Base-by-base conservation (phyloP, 2,888 invertebrate genomes). In the Euzophera pinguis region DNA sequence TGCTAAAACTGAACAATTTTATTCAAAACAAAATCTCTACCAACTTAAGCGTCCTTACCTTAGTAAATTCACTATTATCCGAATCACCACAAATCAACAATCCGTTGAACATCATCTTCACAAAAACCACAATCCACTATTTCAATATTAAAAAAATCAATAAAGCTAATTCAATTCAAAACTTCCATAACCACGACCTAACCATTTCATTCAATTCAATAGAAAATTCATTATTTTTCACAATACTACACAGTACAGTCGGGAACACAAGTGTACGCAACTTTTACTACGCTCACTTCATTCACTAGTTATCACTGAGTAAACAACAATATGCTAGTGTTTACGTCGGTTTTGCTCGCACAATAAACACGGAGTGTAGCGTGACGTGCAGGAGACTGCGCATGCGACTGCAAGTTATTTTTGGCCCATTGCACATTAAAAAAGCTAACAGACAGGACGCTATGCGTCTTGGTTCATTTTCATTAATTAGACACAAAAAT, bases 91-190 rank as follows among this genome's bases (percentile, higher is more conserved):
- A 82, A 76, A 81, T 78, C 53, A 84, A 42, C 6, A 87, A 63
- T 0, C 89, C 88, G 60, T 88, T 88, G 61, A 89, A 88, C 88
- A 89, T 88, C 88, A 89, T 88, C 41, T 37, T 41, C 32, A 22
- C 22, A 22, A 22, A 22, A 22, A 22, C 22, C 5, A 22, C 22
- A 22, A 22, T 3, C 5, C 22, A 22, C 22, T 3, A 22, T 22
- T 5, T 3, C 22, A 3, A n/a, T 22, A 3, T 22, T 32, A 9
- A 6, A 32, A 10, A 32, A 32, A 9, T 7, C 32, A 32, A 7
- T 10, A 4, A 32, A 32, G 8, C 7, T 32, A 3, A 32, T 32
- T 6, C 9, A 32, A 9, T 10, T 32, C 10, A 32, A 32, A 32
- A 32, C 7, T 6, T 7, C 8, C 32, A 32, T 6, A 32, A 32